Evolutionary conservation across 2,888 invertebrate genomes (phyloP).

Genomic region (Geotrupes spiniger): DNA sequence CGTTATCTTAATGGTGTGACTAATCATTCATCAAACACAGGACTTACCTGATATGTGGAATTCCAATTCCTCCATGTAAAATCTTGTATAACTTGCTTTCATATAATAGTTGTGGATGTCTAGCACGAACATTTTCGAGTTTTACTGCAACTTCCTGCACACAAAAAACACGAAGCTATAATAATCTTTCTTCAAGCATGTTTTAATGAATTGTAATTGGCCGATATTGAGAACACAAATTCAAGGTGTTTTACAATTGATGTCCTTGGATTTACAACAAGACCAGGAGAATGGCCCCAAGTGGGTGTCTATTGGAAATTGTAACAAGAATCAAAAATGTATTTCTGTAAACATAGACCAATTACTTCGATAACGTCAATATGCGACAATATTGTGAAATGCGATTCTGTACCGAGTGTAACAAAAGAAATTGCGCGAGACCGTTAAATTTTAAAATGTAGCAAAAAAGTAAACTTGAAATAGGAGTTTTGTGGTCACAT

Average conservation of each 20-base stretch:
- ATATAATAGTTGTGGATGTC: slow-evolving; percentile 98
- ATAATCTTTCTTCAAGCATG: neutral
- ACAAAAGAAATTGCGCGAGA: slow-evolving; percentile 1
- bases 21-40: too few relatives aligned
- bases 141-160: slow-evolving; percentile 97
- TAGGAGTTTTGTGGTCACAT: slow-evolving; percentile 27
- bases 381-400: too few relatives aligned
- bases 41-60: slow-evolving; percentile 91
- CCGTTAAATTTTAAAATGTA: neutral
- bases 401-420: too few relatives aligned
- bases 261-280: slow-evolving; percentile 26
- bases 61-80: slow-evolving; percentile 94
- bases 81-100: slow-evolving; percentile 99
- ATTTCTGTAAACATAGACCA: too few relatives aligned
- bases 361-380: too few relatives aligned
- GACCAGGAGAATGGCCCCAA: slow-evolving; percentile 26
- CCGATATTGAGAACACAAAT: neutral
- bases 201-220: slow-evolving; percentile 10
- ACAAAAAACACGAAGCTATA: slow-evolving; percentile 30
- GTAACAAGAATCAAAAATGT: too few relatives aligned
- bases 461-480: neutral
- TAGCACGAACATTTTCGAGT: slow-evolving; percentile 93
- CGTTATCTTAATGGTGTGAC: too few relatives aligned
- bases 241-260: slow-evolving; percentile 3
- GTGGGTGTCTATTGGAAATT: slow-evolving; percentile 23